These are phyloP conservation scores for Lottia gigantea DNA, from an alignment of 2,888 invertebrate genomes.

Conservation along the genomic window DNA sequence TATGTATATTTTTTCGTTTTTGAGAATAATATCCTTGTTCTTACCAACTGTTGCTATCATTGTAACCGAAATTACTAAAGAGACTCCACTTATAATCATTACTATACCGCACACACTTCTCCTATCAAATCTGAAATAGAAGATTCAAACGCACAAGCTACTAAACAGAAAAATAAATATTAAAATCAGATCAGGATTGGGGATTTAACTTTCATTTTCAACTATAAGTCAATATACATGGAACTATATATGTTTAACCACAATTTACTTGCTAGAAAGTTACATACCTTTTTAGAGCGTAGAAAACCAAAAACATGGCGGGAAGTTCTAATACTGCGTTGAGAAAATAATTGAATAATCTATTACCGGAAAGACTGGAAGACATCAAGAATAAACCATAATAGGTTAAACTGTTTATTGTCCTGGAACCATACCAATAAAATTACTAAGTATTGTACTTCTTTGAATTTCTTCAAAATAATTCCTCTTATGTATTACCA, in stretches of 20 bases:
- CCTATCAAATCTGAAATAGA: constrained; percentile 36
- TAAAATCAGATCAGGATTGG: too few species aligned
- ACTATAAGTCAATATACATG: too few species aligned
- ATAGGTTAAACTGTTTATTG: constrained; percentile 52
- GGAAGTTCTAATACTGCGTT: constrained; percentile 52
- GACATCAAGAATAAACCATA: constrained; percentile 55
- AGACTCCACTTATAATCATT: constrained; percentile 36
- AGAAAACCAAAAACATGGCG: constrained; percentile 38
- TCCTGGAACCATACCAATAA: constrained; percentile 36
- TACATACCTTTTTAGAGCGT: constrained; percentile 38
- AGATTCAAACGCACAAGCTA: too few species aligned
- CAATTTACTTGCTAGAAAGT: too few species aligned
- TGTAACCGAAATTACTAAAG: constrained; percentile 38
- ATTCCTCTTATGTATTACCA: too few species aligned
- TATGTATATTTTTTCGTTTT: too few species aligned
- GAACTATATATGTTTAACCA: too few species aligned
- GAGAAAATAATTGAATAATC: constrained; percentile 55
- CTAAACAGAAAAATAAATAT: too few species aligned
- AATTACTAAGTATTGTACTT: too few species aligned
- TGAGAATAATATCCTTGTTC: neutral
- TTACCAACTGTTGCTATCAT: constrained; percentile 36
- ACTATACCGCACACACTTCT: constrained; percentile 34
- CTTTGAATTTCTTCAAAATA: too few species aligned
- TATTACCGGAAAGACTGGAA: constrained; percentile 48
- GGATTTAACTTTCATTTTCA: too few species aligned